phyloP scores from a whole-genome alignment of 2,797 vertebrate species.

The Cichlasoma orientale region DNA sequence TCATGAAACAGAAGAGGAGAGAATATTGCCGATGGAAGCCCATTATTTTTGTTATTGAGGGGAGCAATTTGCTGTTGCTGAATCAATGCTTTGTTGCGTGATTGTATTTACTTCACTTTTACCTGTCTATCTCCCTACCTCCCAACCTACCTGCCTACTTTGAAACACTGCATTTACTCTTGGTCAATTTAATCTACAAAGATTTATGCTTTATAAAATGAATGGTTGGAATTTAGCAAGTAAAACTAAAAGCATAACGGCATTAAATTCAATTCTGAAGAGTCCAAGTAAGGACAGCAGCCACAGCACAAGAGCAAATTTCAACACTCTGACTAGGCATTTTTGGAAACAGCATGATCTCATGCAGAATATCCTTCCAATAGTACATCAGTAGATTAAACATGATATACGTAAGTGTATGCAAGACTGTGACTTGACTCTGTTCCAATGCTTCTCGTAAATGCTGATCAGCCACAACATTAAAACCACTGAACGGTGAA shows the following conservation, averaged over 20 bases:
- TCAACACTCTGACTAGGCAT: background rate
- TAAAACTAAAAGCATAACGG: background rate
- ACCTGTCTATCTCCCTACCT: background rate
- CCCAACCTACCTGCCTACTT: background rate
- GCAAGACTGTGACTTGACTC: background rate
- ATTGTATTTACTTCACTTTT: slow-evolving; percentile 59
- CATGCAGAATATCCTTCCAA: background rate
- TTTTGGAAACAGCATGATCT: background rate
- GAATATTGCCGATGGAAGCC: slow-evolving; percentile 35
- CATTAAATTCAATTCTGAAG: background rate
- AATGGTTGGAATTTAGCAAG: background rate
- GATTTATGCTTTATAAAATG: background rate
- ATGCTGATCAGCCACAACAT: background rate
- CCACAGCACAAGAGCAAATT: background rate
- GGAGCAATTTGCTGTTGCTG: slow-evolving; percentile 40
- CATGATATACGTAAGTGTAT: background rate
- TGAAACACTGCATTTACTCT: background rate
- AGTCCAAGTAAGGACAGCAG: background rate
- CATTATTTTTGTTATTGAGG: slow-evolving; percentile 43
- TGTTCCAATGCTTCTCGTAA: background rate
- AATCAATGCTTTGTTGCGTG: slow-evolving; percentile 44
- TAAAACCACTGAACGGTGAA: background rate
- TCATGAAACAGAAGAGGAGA: slow-evolving; percentile 14
- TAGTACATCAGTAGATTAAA: background rate
- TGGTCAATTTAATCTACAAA: background rate